A percentile compares a stretch with the other conserved stretches of the same genome.
These are phyloP conservation scores for Helicolenus hilgendorfi DNA, from an alignment of 2,797 vertebrate species.

Conservation along the genomic window DNA sequence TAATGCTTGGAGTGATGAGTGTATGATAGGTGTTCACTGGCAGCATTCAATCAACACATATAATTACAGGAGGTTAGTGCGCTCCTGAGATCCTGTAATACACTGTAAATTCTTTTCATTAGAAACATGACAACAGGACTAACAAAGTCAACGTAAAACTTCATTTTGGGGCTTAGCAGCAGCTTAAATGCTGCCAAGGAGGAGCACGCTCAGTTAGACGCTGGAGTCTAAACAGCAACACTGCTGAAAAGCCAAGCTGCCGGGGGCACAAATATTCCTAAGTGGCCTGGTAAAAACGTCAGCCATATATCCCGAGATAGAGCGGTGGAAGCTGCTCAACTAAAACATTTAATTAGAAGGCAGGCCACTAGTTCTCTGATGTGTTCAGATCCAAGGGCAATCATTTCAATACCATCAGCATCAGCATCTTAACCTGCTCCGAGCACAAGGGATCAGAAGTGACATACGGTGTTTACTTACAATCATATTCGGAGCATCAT, in stretches of 20 bases:
- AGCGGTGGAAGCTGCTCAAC: constrained; percentile 14
- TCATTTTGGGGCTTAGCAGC: constrained; percentile 7
- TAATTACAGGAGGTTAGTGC: background rate
- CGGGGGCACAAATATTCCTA: constrained; percentile 42
- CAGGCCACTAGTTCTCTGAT: constrained; percentile 23
- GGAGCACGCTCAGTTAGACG: constrained; percentile 33
- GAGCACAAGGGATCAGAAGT: background rate
- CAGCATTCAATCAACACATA: background rate
- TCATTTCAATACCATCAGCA: constrained; percentile 42
- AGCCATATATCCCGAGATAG: constrained; percentile 32
- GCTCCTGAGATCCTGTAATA: background rate
- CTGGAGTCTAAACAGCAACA: constrained; percentile 12
- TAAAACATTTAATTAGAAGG: constrained; percentile 69
- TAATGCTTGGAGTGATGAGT: background rate
- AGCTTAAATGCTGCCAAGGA: constrained; percentile 23
- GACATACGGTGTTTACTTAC: constrained; percentile 6
- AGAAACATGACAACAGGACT: constrained; percentile 15
- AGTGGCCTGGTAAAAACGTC: constrained; percentile 51
- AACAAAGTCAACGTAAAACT: constrained; percentile 10
- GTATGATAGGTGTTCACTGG: background rate
- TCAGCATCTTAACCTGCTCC: constrained; percentile 32
- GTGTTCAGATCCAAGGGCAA: constrained; percentile 40
- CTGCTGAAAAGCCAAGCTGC: constrained; percentile 58
- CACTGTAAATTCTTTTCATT: background rate
- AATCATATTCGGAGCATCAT: background rate